Evolutionary conservation across 2,888 invertebrate genomes (phyloP).

Genomic region (Zaprionus lineosus): DNA sequence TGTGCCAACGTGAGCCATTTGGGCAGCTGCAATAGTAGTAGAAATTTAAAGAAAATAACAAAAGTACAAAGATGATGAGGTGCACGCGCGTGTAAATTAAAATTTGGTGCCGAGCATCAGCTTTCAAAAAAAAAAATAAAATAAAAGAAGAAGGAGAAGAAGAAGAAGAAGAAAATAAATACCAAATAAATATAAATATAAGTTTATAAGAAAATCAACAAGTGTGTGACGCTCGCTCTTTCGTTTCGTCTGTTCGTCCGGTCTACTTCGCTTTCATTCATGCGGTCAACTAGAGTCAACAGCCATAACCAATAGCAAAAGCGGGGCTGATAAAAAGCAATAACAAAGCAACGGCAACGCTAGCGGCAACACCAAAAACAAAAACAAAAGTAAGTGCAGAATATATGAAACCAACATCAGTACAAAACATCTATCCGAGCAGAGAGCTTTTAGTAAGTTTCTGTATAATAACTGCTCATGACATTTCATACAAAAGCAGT

Average conservation of each 20-base stretch:
- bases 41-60: conserved; percentile 30
- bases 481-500: neutral
- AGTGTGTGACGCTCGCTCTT: conserved; percentile 59
- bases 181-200: conserved; percentile 22
- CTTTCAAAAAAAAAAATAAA: conserved; percentile 34
- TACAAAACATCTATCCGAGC: conserved; percentile 21
- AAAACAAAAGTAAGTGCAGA: conserved; percentile 35
- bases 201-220: conserved; percentile 58
- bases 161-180: conserved; percentile 28
- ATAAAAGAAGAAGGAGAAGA: conserved; percentile 26
- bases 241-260: conserved; percentile 26
- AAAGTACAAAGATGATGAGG: conserved; percentile 33
- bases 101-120: conserved; percentile 41
- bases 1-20: conserved; percentile 22
- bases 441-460: conserved; percentile 55
- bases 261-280: conserved; percentile 69
- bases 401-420: conserved; percentile 11
- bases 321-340: conserved; percentile 39
- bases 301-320: conserved; percentile 41
- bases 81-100: conserved; percentile 31
- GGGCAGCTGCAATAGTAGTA: conserved; percentile 35
- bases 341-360: conserved; percentile 28
- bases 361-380: conserved; percentile 26
- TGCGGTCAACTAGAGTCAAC: conserved; percentile 63
- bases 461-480: conserved; percentile 31